phyloP scores from a whole-genome alignment of 2,888 invertebrate species.

The Harpalus rubripes region DNA sequence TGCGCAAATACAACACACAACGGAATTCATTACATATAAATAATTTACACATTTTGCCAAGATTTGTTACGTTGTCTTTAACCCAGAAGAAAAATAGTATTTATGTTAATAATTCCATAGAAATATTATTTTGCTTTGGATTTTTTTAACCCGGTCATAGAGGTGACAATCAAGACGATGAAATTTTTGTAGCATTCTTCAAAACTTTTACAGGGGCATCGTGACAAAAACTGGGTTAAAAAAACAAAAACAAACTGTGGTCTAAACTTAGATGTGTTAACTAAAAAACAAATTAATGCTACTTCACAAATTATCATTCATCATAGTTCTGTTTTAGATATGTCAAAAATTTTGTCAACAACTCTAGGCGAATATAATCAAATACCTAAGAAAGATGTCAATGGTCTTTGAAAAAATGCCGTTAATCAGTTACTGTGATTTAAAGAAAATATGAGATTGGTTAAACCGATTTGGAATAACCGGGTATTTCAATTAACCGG shows the following conservation, averaged over 20 bases:
- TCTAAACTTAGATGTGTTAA: slow-evolving; percentile 31
- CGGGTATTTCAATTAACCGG: too few relatives aligned
- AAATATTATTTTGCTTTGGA: too few relatives aligned
- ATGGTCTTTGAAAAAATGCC: too few relatives aligned
- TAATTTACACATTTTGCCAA: neutral
- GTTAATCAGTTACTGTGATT: too few relatives aligned
- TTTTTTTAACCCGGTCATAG: too few relatives aligned
- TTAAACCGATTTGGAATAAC: too few relatives aligned
- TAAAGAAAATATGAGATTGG: too few relatives aligned
- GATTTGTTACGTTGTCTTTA: too few relatives aligned
- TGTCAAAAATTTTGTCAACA: slow-evolving; percentile 46
- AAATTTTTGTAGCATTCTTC: neutral
- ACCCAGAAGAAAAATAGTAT: too few relatives aligned
- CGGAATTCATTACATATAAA: neutral
- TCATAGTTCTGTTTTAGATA: slow-evolving; percentile 12
- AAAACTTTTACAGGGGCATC: slow-evolving; percentile 1
- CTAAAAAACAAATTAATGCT: slow-evolving; percentile 28
- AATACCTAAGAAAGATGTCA: too few relatives aligned
- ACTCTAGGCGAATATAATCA: neutral
- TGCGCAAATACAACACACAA: slow-evolving; percentile 1
- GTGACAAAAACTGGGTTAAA: neutral
- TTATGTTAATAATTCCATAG: too few relatives aligned
- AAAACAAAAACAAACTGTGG: slow-evolving; percentile 3
- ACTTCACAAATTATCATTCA: slow-evolving; percentile 41
- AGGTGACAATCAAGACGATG: too few relatives aligned